Conservation (phyloP, 2,888 invertebrate species). For the Standfussiana lucernea region DNA sequence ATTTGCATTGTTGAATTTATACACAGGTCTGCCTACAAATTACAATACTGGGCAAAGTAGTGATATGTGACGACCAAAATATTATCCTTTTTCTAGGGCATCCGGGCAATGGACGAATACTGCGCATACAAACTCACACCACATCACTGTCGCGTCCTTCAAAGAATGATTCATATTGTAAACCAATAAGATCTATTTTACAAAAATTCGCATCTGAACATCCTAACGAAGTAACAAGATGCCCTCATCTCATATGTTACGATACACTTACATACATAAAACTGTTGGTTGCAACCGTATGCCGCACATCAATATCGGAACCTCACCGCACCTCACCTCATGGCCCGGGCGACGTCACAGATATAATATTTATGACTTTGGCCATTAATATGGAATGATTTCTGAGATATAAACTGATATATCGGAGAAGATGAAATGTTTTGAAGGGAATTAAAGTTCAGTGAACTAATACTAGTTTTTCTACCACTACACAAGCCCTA, state of each 20-base stretch:
- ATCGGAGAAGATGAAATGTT: conserved; percentile 26
- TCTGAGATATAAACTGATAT: conserved; percentile 41
- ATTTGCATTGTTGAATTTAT: background rate
- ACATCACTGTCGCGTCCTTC: background rate
- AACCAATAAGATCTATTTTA: conserved; percentile 36
- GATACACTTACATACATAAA: conserved; percentile 32
- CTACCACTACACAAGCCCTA: background rate
- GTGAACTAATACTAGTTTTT: conserved; percentile 9
- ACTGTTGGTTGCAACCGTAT: conserved; percentile 37
- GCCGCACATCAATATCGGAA: conserved; percentile 45
- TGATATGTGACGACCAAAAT: background rate
- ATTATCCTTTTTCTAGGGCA: background rate
- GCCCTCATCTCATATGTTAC: conserved; percentile 52
- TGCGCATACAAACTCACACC: background rate
- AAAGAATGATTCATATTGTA: background rate
- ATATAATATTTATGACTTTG: conserved; percentile 60
- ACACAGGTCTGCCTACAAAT: background rate
- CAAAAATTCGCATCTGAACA: conserved; percentile 7
- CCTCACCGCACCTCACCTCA: conserved; percentile 17
- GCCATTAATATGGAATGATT: conserved; percentile 58
- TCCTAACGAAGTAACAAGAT: conserved; percentile 34
- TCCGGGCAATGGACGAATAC: background rate
- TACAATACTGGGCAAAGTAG: background rate
- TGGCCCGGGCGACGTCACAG: conserved; percentile 30
- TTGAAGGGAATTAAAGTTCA: conserved; percentile 17